phyloP scores from a whole-genome alignment of 2,113 vertebrate genomes.

The Paramormyrops kingsleyae region DNA sequence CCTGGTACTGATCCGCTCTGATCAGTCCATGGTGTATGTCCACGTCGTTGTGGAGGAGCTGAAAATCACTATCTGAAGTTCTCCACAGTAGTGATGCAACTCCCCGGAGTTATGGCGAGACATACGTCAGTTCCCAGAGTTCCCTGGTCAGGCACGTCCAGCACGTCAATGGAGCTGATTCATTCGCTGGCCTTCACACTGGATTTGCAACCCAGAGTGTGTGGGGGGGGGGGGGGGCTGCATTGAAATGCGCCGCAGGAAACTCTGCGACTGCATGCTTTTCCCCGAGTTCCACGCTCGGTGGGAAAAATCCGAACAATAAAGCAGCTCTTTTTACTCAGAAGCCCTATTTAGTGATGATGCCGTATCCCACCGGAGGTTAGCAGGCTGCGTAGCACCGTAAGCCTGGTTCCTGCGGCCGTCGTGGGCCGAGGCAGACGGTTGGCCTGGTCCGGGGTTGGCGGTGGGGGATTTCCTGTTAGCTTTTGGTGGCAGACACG shows the following conservation, averaged over 20 bases:
- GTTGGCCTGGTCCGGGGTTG: conserved; percentile 7
- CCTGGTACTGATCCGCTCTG: neutral
- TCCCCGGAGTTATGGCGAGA: neutral
- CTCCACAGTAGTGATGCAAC: neutral
- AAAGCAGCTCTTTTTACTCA: neutral
- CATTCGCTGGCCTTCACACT: neutral
- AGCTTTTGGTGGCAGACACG: conserved; percentile 23
- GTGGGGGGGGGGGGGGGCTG: neutral
- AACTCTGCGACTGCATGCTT: neutral
- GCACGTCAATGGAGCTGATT: neutral
- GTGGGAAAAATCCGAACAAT: neutral
- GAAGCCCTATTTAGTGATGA: neutral
- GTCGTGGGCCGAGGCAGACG: neutral
- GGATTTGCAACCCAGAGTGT: neutral
- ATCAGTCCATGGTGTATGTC: neutral
- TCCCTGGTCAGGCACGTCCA: neutral
- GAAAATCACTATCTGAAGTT: neutral
- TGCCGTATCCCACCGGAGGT: neutral
- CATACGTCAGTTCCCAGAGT: neutral
- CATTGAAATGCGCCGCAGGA: neutral
- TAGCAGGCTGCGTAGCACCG: neutral
- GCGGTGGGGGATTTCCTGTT: conserved; percentile 26
- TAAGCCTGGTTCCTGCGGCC: neutral
- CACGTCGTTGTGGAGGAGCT: neutral
- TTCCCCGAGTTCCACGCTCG: neutral